Conservation (phyloP, 64 coral and sea anemone genomes). For the Stylophora pistillata region DNA sequence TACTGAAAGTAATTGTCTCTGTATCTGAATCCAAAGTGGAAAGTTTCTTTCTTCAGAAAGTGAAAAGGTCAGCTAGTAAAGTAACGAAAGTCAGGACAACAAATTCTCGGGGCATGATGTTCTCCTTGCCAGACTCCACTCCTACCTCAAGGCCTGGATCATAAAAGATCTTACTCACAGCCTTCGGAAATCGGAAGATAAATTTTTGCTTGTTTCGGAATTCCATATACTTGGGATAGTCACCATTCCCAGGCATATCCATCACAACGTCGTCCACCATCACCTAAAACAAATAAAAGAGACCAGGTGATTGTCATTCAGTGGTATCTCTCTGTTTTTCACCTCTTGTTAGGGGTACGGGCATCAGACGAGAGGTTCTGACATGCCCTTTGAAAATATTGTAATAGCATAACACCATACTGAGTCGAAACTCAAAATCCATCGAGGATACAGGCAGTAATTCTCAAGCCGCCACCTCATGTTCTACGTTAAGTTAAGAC, state of each 20-base stretch:
- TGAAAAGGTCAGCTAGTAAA: background rate
- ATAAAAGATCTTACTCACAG: constrained; percentile 5
- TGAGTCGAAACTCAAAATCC: too few relatives aligned
- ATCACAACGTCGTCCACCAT: constrained; percentile 26
- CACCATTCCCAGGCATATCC: constrained; percentile 30
- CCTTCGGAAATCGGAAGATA: constrained; percentile 42
- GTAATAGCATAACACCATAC: too few relatives aligned
- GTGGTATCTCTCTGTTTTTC: background rate
- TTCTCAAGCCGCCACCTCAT: too few relatives aligned
- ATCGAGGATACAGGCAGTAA: too few relatives aligned
- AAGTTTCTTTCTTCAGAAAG: background rate
- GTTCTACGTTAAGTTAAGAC: too few relatives aligned
- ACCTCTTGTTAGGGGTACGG: background rate
- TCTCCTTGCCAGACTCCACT: background rate
- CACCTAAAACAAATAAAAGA: background rate
- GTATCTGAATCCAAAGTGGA: background rate
- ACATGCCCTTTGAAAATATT: too few relatives aligned
- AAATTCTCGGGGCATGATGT: background rate
- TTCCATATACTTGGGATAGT: constrained; percentile 20
- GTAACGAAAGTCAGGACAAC: background rate
- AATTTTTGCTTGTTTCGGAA: constrained; percentile 13
- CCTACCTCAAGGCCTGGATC: constrained; percentile 34
- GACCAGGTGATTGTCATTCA: background rate
- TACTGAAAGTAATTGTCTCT: too few relatives aligned
- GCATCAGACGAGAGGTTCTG: too few relatives aligned